Conservation (phyloP, 1,140 invertebrate species). For the Drosophila seguyi region DNA sequence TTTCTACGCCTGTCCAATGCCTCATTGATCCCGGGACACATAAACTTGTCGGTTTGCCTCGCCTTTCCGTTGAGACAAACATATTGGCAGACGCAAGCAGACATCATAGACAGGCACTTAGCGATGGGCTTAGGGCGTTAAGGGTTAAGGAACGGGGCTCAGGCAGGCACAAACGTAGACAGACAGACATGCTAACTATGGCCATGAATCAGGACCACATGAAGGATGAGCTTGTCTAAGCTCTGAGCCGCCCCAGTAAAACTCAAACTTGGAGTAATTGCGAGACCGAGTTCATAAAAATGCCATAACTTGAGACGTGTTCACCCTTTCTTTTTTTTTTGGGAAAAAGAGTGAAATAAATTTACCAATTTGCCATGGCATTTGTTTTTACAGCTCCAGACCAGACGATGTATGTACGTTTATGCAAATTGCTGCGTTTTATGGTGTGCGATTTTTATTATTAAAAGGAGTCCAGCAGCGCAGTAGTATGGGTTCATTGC, state of each 20-base stretch:
- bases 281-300: conserved; percentile 62
- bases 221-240: conserved; percentile 30
- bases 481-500: conserved; percentile 4
- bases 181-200: conserved; percentile 67
- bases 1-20: conserved; percentile 52
- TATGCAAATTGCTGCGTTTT: conserved; percentile 68
- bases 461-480: background rate
- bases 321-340: conserved; percentile 23
- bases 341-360: conserved; percentile 41
- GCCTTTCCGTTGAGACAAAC: conserved; percentile 56
- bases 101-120: conserved; percentile 52
- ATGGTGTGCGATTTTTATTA: conserved; percentile 60
- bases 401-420: conserved; percentile 45
- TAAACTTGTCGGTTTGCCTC: conserved; percentile 58
- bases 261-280: conserved; percentile 72
- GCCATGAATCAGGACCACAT: conserved; percentile 62
- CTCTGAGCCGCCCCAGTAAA: conserved; percentile 57
- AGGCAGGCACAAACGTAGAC: background rate
- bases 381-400: conserved; percentile 69
- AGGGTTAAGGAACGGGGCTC: conserved; percentile 4
- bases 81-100: conserved; percentile 57
- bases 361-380: conserved; percentile 66
- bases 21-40: conserved; percentile 65
- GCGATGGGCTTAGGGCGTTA: conserved; percentile 25
- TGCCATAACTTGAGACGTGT: conserved; percentile 57